Evolutionary conservation across 2,113 vertebrate species (phyloP).

Genomic region (Calypte anna): DNA sequence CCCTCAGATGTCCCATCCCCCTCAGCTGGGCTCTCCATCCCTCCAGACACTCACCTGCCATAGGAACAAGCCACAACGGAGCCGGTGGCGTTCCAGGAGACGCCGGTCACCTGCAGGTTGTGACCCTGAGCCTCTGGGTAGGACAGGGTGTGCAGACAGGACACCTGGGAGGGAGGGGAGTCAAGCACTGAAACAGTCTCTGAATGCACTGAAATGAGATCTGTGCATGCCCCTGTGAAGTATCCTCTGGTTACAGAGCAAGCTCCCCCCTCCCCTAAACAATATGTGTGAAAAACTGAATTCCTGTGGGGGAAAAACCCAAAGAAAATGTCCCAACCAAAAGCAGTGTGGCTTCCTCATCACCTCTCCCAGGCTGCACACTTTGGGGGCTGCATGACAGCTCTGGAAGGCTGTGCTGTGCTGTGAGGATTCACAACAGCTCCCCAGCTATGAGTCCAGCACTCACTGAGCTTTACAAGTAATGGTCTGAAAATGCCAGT

Average conservation of each 20-base stretch:
- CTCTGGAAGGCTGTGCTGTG: background rate
- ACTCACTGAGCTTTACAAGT: background rate
- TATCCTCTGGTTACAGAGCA: rapidly evolving
- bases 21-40: background rate
- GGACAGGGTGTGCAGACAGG: constrained; percentile 80
- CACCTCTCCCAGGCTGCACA: background rate
- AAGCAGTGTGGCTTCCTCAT: background rate
- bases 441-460: background rate
- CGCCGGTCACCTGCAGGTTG: constrained; percentile 85
- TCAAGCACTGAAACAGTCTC: background rate
- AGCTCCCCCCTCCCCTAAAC: background rate
- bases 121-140: constrained; percentile 79
- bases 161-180: constrained; percentile 77
- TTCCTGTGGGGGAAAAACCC: background rate
- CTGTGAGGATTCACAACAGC: background rate
- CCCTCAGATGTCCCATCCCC: background rate
- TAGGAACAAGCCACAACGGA: constrained; percentile 89
- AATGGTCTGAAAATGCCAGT: background rate
- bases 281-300: background rate
- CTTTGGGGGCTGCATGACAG: background rate
- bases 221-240: rapidly evolving
- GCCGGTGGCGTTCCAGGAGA: constrained; percentile 91
- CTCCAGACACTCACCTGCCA: constrained; percentile 81
- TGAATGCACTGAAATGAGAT: background rate
- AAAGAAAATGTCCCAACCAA: background rate